phyloP scores from a whole-genome alignment of 2,113 vertebrate species.

The Dasyornis broadbenti region DNA sequence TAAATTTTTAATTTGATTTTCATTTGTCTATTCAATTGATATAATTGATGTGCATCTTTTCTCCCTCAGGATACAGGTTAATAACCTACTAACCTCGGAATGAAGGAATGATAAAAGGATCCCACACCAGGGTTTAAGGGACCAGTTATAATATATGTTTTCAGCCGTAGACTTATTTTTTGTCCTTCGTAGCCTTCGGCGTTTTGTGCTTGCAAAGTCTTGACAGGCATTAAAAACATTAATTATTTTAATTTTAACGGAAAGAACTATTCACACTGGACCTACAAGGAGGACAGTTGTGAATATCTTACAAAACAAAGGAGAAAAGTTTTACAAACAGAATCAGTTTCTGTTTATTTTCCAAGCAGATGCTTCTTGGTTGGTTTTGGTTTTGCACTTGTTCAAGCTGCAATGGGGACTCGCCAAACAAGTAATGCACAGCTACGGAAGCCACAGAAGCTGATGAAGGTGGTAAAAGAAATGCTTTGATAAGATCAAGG shows the following conservation, averaged over 20 bases:
- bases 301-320: neutral
- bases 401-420: neutral
- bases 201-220: conserved; percentile 35
- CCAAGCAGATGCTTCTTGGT: neutral
- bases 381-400: neutral
- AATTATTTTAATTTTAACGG: conserved; percentile 27
- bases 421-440: neutral
- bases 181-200: neutral
- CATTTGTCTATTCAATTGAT: conserved; percentile 65
- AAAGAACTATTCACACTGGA: neutral
- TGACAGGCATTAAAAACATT: conserved; percentile 23
- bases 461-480: neutral
- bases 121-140: conserved; percentile 38
- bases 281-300: neutral
- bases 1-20: conserved; percentile 72
- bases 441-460: neutral
- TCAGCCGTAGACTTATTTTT: conserved; percentile 43
- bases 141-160: conserved; percentile 43
- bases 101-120: conserved; percentile 60
- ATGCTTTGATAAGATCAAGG: neutral
- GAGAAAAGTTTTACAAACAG: conserved; percentile 14
- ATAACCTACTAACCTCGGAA: conserved; percentile 64
- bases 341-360: neutral
- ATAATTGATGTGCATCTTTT: conserved; percentile 47
- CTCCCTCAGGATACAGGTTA: conserved; percentile 53